Percentiles rank a stretch among this genome's conserved stretches.
Conservation (phyloP, 2,797 vertebrate genomes). For the Mustela erminea region DNA sequence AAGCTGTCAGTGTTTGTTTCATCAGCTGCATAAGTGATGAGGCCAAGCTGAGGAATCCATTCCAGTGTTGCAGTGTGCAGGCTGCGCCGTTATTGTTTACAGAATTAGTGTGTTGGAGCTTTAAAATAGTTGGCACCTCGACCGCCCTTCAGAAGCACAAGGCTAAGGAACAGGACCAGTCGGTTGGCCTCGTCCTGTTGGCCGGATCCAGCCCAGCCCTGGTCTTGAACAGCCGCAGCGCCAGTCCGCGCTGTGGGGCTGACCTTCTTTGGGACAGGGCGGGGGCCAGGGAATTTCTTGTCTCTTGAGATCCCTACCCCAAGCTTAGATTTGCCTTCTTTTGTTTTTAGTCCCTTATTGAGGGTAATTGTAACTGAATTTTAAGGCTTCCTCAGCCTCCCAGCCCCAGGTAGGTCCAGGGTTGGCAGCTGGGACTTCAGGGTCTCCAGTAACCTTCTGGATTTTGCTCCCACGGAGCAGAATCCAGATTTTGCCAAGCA, state of each 20-base stretch:
- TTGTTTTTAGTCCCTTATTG: not conserved
- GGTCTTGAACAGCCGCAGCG: not conserved
- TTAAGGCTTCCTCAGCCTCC: not conserved
- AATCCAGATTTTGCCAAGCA: slow-evolving; percentile 8
- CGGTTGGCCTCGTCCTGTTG: slow-evolving; percentile 75
- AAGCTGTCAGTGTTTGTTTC: slow-evolving; percentile 99
- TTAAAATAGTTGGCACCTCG: slow-evolving; percentile 86
- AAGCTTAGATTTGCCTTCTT: not conserved
- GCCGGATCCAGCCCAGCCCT: slow-evolving; percentile 46
- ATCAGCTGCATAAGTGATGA: slow-evolving; percentile 98
- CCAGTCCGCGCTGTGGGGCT: not conserved
- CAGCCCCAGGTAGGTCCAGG: not conserved
- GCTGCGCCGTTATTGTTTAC: slow-evolving; percentile 89
- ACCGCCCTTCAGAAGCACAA: slow-evolving; percentile 79
- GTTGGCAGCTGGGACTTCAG: not conserved
- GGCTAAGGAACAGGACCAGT: slow-evolving; percentile 75
- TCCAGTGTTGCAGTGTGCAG: slow-evolving; percentile 86
- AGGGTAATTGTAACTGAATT: not conserved
- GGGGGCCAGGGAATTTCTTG: not conserved
- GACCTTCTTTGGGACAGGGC: not conserved
- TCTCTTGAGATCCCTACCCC: not conserved
- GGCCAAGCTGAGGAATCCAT: slow-evolving; percentile 97
- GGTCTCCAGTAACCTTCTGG: not conserved
- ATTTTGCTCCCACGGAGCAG: not conserved
- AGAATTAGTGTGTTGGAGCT: slow-evolving; percentile 88